Evolutionary conservation across 2,888 invertebrate genomes (phyloP), one percentile per base, ranked within the genome.

Genomic region (Protophormia terraenovae): DNA sequence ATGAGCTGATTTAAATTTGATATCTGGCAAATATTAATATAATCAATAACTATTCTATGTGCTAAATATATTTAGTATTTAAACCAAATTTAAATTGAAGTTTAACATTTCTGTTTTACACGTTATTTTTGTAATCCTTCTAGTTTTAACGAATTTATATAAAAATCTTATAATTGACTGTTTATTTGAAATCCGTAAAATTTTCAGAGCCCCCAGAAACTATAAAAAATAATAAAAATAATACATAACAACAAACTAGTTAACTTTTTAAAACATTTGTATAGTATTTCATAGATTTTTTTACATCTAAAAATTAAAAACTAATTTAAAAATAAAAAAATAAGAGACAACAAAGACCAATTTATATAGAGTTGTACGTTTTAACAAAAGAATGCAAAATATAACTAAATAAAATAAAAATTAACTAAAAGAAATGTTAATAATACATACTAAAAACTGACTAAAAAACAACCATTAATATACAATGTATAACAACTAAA

Each of bases 351-450:
- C 86, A 87, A 83, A 85, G 87, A 88, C 83, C 85, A 87, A 87
- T 87, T 87, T 88, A 87, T 87, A 86, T 84, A 80, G 77, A 86
- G 75, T 83, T 85, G 84, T 86, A 87, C 83, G 58, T 84, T 86
- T 85, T 84, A 86, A 79, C 58, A 73, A 73, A 35, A 41, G 53
- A 60, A 77, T 53, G 53, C 53, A 55, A 82, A 79, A 24, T 32
- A 64, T 35, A 69, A 72, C 50, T 55, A 64, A 27, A 53, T 66
- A 77, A 73, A 78, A 71, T 22, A 60, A 67, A 78, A 64, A 50
- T 47, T 66, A 86, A 77, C 38, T 32, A 35, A 75, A 73, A 79
- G 38, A 71, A 47, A 84, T 45, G 58, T 73, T 67, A 62, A 75
- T 67, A 53, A 72, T 73, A 64, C 71, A 62, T n/a, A n/a, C n/a